phyloP scores from a whole-genome alignment of 1,140 invertebrate species.

The Aethina tumida region DNA sequence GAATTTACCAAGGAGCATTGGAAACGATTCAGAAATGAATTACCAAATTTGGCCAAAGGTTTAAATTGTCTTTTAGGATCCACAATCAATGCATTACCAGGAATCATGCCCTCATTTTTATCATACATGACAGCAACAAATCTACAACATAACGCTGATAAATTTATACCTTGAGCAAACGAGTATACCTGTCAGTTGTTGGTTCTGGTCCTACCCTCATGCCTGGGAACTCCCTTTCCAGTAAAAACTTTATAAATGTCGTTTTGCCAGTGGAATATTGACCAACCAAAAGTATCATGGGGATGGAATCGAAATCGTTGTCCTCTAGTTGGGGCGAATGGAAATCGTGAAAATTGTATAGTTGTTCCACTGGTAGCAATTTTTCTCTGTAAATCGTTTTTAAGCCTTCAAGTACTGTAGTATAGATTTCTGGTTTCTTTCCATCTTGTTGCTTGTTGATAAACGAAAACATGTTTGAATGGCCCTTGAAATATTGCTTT shows the following conservation, averaged over 20 bases:
- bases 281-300: slow-evolving; percentile 62
- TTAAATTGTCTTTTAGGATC: slow-evolving; percentile 62
- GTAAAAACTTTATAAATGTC: slow-evolving; percentile 57
- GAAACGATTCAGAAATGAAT: slow-evolving; percentile 64
- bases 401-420: slow-evolving; percentile 40
- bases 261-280: slow-evolving; percentile 73
- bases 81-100: slow-evolving; percentile 66
- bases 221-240: slow-evolving; percentile 56
- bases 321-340: slow-evolving; percentile 62
- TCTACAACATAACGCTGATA: no score
- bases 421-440: slow-evolving; percentile 45
- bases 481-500: no score
- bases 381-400: slow-evolving; percentile 55
- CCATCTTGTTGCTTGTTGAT: no score
- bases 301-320: slow-evolving; percentile 66
- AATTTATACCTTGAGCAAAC: no score
- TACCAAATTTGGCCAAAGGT: slow-evolving; percentile 57
- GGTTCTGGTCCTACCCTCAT: slow-evolving; percentile 55
- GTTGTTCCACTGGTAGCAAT: slow-evolving; percentile 56
- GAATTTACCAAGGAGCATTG: slow-evolving; percentile 57
- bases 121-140: slow-evolving; percentile 63
- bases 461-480: no score
- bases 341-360: slow-evolving; percentile 65
- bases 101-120: slow-evolving; percentile 53
- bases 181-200: slow-evolving; percentile 60